Base-by-base conservation (phyloP, 2,797 vertebrate genomes). In the Phalloptychus januarius region DNA sequence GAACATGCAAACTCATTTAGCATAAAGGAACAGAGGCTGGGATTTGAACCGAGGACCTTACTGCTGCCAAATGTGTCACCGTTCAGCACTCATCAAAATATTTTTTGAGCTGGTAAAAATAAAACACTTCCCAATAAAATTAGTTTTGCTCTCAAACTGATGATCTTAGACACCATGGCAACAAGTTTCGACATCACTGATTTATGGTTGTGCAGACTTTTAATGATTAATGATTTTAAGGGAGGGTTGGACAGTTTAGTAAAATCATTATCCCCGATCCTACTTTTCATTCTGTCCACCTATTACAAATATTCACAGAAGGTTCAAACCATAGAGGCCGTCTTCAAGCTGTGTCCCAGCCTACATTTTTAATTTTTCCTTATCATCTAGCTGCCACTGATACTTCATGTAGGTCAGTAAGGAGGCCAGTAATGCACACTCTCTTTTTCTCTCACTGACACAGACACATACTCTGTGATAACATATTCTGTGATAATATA, bases 351-450 rank as follows among this genome's bases (percentile, higher is more conserved):
- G 87, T 25, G 85, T 84, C 77, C 75, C 83, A 85, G 25, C 81
- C 84, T 69, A 83, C 85, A 90, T 89, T 90, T 89, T 84, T 67
- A 75, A 88, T 88, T 88, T 84, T 86, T 86, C 67, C 83, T 92
- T 87, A 91, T 92, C 85, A 74, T 89, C 90, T 80, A 82, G 82
- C 88, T 87, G 87, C 90, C 86, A 89, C 86, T 50, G 80, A 88
- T 81, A 65, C 79, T 83, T 78, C 88, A 93, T 92, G 90, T 93
- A 91, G 94, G 93, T 92, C 90, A 93, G 82, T 87, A 90, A 90
- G 82, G 86, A 88, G 85, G 81, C 76, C 86, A 82, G 52, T 83
- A 74, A 80, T 52, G 75, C 56, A 71, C 7, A 15, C 28, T 7
- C 7, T 31, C 54, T 54, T 42, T 23, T 7, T 71, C 4, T 23